Conservation (phyloP, 2,113 vertebrate species). For the Podarcis raffonei region DNA sequence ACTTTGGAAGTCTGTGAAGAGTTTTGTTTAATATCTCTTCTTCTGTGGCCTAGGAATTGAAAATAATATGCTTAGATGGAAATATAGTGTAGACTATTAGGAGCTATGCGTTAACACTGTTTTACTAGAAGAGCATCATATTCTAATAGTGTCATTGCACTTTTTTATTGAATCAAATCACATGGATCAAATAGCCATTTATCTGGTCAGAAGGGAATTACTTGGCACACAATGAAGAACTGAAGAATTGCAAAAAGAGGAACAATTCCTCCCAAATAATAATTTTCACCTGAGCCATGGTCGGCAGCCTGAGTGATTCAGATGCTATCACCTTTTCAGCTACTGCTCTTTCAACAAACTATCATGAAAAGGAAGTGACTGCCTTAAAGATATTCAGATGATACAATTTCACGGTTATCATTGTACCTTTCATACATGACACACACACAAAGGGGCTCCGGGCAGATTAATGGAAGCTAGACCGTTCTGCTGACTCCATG, state of each 20-base stretch:
- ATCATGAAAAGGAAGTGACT: background rate
- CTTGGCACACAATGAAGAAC: background rate
- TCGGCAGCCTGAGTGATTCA: background rate
- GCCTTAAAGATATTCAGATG: background rate
- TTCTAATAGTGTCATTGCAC: background rate
- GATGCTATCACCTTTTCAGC: background rate
- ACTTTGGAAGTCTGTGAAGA: background rate
- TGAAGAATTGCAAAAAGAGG: background rate
- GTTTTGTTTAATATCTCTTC: constrained; percentile 22
- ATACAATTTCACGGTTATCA: background rate
- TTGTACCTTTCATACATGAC: background rate
- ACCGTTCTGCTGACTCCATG: too few relatives aligned
- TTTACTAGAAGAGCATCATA: background rate
- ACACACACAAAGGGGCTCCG: background rate
- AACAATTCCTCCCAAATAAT: background rate
- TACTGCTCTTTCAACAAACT: background rate
- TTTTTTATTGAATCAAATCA: background rate
- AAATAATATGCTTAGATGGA: background rate
- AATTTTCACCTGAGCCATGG: background rate
- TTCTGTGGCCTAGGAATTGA: background rate
- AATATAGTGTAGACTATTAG: background rate
- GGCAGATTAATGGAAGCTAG: too few relatives aligned
- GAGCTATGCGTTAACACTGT: background rate
- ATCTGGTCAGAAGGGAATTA: background rate
- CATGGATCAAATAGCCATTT: background rate